Conservation (phyloP, 1,140 invertebrate species). For the Bombus turneri region DNA sequence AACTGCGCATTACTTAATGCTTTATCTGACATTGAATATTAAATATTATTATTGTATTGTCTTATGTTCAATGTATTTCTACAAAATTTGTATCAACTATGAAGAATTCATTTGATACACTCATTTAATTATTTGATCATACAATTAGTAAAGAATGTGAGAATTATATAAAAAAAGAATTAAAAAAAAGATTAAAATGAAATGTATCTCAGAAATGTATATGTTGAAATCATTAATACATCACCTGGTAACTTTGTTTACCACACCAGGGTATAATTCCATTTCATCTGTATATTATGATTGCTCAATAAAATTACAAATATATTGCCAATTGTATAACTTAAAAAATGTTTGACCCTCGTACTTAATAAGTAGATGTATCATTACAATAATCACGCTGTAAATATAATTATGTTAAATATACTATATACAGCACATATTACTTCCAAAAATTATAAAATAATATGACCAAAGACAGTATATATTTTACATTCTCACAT, state of each 20-base stretch:
- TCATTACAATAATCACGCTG: no score
- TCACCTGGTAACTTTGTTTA: conserved; percentile 37
- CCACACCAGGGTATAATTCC: neutral
- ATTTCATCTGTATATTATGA: conserved; percentile 7
- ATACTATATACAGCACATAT: neutral
- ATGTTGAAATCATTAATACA: conserved; percentile 21
- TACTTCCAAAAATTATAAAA: neutral
- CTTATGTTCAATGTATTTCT: neutral
- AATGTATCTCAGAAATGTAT: neutral
- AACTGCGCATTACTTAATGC: neutral
- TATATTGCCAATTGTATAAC: conserved; percentile 37
- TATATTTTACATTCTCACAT: neutral
- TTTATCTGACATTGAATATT: neutral
- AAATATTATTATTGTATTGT: neutral
- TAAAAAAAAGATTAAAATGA: neutral
- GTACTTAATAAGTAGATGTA: neutral
- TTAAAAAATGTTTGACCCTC: conserved; percentile 24
- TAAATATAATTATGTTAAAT: neutral
- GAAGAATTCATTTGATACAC: neutral
- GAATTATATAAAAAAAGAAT: neutral
- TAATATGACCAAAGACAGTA: neutral
- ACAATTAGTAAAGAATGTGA: neutral
- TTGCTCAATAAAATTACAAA: conserved; percentile 44
- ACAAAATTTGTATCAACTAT: neutral
- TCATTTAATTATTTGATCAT: neutral